These are phyloP conservation scores for Chunga burmeisteri DNA, from an alignment of 2,113 vertebrate species.

Conservation along the genomic window DNA sequence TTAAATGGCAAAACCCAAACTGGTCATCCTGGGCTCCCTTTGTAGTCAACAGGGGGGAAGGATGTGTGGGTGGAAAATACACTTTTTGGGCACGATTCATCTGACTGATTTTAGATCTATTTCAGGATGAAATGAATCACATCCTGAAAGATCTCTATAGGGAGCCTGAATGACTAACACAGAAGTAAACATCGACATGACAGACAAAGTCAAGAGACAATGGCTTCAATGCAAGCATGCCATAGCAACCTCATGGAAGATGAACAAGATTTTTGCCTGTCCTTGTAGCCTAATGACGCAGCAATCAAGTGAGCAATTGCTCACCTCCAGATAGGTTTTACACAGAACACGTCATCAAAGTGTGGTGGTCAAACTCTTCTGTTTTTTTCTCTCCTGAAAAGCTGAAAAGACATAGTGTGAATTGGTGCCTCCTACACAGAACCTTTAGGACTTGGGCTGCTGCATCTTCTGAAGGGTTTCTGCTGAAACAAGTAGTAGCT, in stretches of 20 bases:
- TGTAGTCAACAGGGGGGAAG: accelerated
- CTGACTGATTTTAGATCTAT: not conserved
- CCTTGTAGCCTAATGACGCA: not conserved
- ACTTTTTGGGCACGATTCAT: not conserved
- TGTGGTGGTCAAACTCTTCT: not conserved
- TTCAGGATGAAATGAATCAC: not conserved
- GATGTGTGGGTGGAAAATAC: not conserved
- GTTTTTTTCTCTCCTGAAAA: not conserved
- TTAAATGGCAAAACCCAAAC: not conserved
- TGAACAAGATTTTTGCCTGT: not conserved
- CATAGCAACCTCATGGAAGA: not conserved
- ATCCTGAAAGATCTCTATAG: not conserved
- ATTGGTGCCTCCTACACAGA: not conserved
- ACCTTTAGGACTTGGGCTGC: not conserved
- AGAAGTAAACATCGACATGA: not conserved
- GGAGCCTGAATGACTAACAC: not conserved
- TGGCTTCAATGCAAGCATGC: accelerated
- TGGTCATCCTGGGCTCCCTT: not conserved
- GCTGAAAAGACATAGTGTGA: not conserved
- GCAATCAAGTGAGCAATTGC: not conserved
- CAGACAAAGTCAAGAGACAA: not conserved
- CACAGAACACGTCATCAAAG: not conserved
- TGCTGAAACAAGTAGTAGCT: not conserved
- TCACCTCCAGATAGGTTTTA: not conserved
- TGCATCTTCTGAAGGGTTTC: not conserved